Percentiles rank a stretch among this genome's conserved stretches.
Evolutionary conservation across 2,113 vertebrate species (phyloP).

Genomic region (Gambusia holbrooki): DNA sequence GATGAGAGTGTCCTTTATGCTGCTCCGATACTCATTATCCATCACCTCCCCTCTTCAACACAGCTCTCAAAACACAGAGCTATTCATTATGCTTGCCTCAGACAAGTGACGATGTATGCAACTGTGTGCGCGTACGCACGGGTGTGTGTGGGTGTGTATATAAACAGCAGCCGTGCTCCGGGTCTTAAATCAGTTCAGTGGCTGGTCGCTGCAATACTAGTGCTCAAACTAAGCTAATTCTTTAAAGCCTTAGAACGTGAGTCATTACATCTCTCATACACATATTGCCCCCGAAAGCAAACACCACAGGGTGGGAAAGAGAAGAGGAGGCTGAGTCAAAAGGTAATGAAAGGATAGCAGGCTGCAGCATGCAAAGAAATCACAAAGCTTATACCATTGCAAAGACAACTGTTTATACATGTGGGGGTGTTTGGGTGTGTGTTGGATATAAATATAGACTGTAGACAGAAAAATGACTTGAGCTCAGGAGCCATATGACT

Average conservation of each 20-base stretch:
- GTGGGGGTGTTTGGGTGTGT: conserved; percentile 62
- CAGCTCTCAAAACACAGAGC: conserved; percentile 58
- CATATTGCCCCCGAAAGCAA: conserved; percentile 50
- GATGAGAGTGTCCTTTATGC: conserved; percentile 59
- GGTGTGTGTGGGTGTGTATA: conserved; percentile 45
- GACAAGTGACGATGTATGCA: conserved; percentile 56
- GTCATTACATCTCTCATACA: conserved; percentile 57
- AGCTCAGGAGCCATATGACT: conserved; percentile 52
- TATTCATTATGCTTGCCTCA: conserved; percentile 67
- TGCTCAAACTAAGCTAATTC: conserved; percentile 60
- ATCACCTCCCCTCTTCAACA: conserved; percentile 66
- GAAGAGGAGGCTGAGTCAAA: conserved; percentile 59
- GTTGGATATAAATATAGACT: conserved; percentile 70
- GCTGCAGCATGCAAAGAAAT: conserved; percentile 69
- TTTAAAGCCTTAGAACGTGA: conserved; percentile 58
- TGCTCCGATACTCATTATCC: conserved; percentile 71
- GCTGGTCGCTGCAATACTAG: conserved; percentile 47
- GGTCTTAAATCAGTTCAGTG: conserved; percentile 61
- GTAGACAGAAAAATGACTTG: conserved; percentile 61
- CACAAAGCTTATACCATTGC: conserved; percentile 58
- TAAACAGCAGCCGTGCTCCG: conserved; percentile 50
- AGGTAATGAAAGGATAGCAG: conserved; percentile 71
- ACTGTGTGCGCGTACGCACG: conserved; percentile 23
- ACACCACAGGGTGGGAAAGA: conserved; percentile 42
- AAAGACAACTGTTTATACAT: conserved; percentile 70